These are phyloP conservation scores for Noctua comes DNA, from an alignment of 2,888 invertebrate genomes.

Conservation along the genomic window DNA sequence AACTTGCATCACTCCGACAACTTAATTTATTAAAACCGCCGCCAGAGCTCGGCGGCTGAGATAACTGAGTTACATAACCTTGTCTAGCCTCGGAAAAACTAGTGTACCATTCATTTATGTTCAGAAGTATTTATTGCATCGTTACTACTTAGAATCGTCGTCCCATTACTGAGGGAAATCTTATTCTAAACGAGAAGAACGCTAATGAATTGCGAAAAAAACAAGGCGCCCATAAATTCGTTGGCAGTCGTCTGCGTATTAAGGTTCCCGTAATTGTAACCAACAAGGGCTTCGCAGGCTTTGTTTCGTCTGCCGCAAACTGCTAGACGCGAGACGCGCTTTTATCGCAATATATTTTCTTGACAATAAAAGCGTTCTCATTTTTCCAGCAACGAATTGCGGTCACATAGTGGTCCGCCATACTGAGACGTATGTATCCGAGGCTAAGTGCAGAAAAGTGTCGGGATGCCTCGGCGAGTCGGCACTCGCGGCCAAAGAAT, in stretches of 20 bases:
- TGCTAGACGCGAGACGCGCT: constrained; percentile 57
- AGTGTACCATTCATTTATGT: constrained; percentile 40
- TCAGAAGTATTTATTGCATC: constrained; percentile 61
- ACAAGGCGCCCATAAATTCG: constrained; percentile 75
- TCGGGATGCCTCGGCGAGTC: constrained; percentile 68
- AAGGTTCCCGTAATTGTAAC: constrained; percentile 79
- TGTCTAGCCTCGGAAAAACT: constrained; percentile 52
- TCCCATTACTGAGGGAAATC: constrained; percentile 59
- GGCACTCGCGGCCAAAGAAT: constrained; percentile 73
- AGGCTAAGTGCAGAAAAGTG: constrained; percentile 85
- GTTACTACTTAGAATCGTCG: constrained; percentile 54
- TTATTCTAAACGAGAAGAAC: constrained; percentile 60
- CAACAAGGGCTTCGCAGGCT: constrained; percentile 66
- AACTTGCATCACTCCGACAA: constrained; percentile 58
- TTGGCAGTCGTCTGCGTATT: constrained; percentile 71
- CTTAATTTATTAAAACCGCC: constrained; percentile 61
- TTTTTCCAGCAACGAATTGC: constrained; percentile 80
- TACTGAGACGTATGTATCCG: constrained; percentile 70
- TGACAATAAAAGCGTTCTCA: constrained; percentile 79
- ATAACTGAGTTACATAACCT: constrained; percentile 55
- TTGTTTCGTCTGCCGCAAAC: constrained; percentile 68
- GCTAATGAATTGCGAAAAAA: constrained; percentile 67
- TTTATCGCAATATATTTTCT: constrained; percentile 75
- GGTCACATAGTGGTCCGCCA: constrained; percentile 77
- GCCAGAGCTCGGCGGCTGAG: constrained; percentile 44